These are phyloP conservation scores for Notechis scutatus DNA, from an alignment of 2,113 vertebrate species.

Conservation along the genomic window DNA sequence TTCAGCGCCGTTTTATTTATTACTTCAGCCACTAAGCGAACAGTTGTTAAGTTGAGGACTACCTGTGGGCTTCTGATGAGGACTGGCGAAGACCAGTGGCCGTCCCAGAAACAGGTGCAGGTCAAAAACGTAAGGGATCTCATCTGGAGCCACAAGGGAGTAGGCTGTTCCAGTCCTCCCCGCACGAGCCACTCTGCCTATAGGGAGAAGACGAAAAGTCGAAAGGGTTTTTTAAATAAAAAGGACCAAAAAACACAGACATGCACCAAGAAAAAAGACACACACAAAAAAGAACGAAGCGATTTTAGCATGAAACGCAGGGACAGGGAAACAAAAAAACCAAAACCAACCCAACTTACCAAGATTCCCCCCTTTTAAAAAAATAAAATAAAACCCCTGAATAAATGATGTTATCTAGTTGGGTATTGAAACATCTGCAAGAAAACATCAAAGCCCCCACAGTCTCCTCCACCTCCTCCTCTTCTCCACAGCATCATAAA, in stretches of 20 bases:
- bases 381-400: too few relatives aligned
- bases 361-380: too few relatives aligned
- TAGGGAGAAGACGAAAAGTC: neutral
- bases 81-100: slow-evolving; percentile 70
- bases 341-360: too few relatives aligned
- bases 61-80: slow-evolving; percentile 66
- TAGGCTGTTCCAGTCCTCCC: slow-evolving; percentile 86
- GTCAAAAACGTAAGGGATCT: slow-evolving; percentile 86
- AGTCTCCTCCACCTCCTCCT: too few relatives aligned
- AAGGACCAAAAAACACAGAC: too few relatives aligned
- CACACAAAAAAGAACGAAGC: too few relatives aligned
- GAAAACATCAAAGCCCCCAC: too few relatives aligned
- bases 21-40: neutral
- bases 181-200: slow-evolving; percentile 91
- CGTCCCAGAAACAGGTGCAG: slow-evolving; percentile 91
- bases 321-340: too few relatives aligned
- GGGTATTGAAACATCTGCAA: neutral
- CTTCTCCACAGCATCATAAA: too few relatives aligned
- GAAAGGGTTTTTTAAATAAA: too few relatives aligned
- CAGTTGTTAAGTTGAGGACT: neutral
- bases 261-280: too few relatives aligned
- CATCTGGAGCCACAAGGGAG: slow-evolving; percentile 86
- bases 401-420: neutral
- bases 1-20: neutral
- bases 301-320: too few relatives aligned